Evolutionary conservation across 1,140 invertebrate genomes (phyloP).

Genomic region (Batillaria attramentaria): DNA sequence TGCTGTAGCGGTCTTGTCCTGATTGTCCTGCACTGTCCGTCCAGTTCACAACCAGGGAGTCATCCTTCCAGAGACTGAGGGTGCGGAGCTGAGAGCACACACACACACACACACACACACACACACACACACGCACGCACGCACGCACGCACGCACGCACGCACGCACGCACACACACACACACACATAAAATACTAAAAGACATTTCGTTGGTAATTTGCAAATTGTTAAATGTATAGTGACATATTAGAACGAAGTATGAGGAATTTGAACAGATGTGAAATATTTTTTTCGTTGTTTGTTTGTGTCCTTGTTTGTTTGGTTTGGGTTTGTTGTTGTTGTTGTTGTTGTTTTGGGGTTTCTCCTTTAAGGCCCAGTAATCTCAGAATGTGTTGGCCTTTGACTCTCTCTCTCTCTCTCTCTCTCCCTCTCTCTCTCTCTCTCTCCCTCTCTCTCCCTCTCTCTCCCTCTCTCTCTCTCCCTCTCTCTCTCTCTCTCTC

Average conservation of each 20-base stretch:
- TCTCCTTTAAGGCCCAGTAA: too few relatives aligned
- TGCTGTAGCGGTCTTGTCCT: not conserved
- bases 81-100: not conserved
- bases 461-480: not conserved
- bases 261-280: too few relatives aligned
- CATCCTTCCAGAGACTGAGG: not conserved
- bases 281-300: too few relatives aligned
- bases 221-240: too few relatives aligned
- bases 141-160: not conserved
- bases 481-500: not conserved
- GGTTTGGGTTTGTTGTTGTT: too few relatives aligned
- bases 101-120: not conserved
- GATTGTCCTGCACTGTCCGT: not conserved
- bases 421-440: not conserved
- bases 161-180: conserved; percentile 7
- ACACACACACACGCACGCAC: not conserved
- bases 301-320: too few relatives aligned
- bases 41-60: conserved; percentile 1
- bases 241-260: too few relatives aligned
- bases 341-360: too few relatives aligned
- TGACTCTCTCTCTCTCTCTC: not conserved
- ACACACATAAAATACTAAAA: not conserved
- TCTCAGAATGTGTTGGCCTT: too few relatives aligned
- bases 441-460: not conserved
- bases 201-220: too few relatives aligned